Conservation (phyloP, 2,797 vertebrate genomes). For the Harpagifer antarcticus region DNA sequence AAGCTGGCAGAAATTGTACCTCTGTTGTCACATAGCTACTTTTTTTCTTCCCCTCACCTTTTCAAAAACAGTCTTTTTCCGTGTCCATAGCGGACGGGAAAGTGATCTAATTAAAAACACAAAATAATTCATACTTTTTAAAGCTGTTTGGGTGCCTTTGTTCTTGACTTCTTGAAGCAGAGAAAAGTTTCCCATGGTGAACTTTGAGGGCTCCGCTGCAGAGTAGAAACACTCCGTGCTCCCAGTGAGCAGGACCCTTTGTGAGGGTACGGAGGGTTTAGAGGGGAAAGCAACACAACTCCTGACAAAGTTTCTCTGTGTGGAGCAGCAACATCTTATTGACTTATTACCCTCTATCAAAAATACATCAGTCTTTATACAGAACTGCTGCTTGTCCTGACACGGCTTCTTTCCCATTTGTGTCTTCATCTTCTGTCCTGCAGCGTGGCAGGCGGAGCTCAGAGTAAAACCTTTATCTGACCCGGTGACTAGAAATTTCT, state of each 20-base stretch:
- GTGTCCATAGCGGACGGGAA: slow-evolving; percentile 78
- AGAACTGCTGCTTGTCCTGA: slow-evolving; percentile 26
- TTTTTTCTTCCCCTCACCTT: slow-evolving; percentile 57
- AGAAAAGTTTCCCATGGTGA: slow-evolving; percentile 76
- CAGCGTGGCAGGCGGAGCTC: slow-evolving; percentile 14
- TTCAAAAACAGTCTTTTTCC: slow-evolving; percentile 76
- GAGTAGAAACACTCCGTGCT: slow-evolving; percentile 50
- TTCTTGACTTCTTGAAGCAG: slow-evolving; percentile 67
- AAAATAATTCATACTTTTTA: slow-evolving; percentile 80
- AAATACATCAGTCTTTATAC: slow-evolving; percentile 32
- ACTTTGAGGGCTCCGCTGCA: slow-evolving; percentile 65
- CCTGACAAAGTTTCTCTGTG: slow-evolving; percentile 42
- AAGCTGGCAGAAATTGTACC: slow-evolving; percentile 81
- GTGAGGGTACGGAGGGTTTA: slow-evolving; percentile 32
- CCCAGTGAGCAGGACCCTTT: slow-evolving; percentile 51
- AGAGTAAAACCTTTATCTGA: slow-evolving; percentile 51
- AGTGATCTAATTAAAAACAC: slow-evolving; percentile 85
- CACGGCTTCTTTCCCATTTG: slow-evolving; percentile 2
- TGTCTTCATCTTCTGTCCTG: slow-evolving; percentile 16
- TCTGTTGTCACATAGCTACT: slow-evolving; percentile 81
- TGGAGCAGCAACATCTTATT: slow-evolving; percentile 17
- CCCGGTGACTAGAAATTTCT: slow-evolving; percentile 61
- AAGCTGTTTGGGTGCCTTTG: slow-evolving; percentile 73
- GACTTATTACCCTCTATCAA: slow-evolving; percentile 41
- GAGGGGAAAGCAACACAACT: slow-evolving; percentile 33